phyloP scores from a whole-genome alignment of 2,888 invertebrate species.

The Ochropleura leucogaster region DNA sequence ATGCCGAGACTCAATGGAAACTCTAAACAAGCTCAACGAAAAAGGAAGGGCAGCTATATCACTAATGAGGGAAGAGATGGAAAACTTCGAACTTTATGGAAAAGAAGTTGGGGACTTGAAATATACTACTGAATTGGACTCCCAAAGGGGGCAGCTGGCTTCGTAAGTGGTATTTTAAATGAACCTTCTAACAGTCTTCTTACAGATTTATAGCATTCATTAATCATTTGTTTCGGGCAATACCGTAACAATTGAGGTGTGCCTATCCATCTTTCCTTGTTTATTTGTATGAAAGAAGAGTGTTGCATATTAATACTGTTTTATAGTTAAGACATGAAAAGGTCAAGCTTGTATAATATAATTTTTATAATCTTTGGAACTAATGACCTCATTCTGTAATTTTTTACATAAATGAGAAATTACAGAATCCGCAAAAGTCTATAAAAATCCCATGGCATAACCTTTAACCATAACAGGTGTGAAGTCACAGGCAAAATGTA shows the following conservation, averaged over 20 bases:
- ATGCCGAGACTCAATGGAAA: slow-evolving; percentile 93
- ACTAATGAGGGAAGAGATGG: slow-evolving; percentile 92
- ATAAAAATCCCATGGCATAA: not conserved
- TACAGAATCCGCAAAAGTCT: not conserved
- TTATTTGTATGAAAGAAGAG: not conserved
- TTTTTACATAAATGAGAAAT: not conserved
- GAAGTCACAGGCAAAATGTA: not conserved
- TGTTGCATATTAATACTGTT: not conserved
- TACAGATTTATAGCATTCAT: not conserved
- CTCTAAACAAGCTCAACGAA: slow-evolving; percentile 93
- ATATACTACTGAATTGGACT: slow-evolving; percentile 92
- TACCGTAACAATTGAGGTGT: not conserved
- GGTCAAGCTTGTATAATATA: not conserved
- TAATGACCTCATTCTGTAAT: not conserved
- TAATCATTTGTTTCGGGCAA: not conserved
- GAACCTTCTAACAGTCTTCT: not conserved
- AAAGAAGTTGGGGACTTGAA: slow-evolving; percentile 92
- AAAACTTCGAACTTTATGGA: slow-evolving; percentile 92
- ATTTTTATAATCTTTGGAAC: not conserved
- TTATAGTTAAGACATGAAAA: not conserved
- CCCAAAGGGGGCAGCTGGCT: slow-evolving; percentile 93
- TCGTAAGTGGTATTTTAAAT: slow-evolving; percentile 80
- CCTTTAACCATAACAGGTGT: not conserved
- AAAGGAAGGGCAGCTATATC: slow-evolving; percentile 93
- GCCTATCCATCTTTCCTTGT: not conserved